Evolutionary conservation across 2,888 invertebrate genomes (phyloP).

Genomic region (Quadriops clusia): DNA sequence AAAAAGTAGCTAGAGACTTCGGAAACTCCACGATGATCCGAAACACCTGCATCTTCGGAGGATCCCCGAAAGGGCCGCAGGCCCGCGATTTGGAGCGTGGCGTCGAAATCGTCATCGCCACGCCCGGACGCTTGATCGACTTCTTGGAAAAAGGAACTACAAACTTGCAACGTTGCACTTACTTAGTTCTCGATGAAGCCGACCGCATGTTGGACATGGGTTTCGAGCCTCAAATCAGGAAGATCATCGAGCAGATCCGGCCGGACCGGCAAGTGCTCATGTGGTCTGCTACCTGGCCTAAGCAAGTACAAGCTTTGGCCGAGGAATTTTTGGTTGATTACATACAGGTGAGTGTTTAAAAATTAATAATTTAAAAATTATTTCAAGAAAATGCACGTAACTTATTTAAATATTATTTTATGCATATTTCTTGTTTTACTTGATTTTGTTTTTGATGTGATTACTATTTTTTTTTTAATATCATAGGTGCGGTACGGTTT

Average conservation of each 20-base stretch:
- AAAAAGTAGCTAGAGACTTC: conserved; percentile 87
- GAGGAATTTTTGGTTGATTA: conserved; percentile 92
- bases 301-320: conserved; percentile 91
- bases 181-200: conserved; percentile 89
- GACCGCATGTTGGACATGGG: conserved; percentile 98
- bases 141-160: conserved; percentile 83
- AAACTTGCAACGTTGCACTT: conserved; percentile 76
- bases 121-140: conserved; percentile 88
- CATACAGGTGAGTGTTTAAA: conserved; percentile 56
- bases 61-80: conserved; percentile 93
- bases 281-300: conserved; percentile 99
- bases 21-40: conserved; percentile 74
- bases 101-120: conserved; percentile 90
- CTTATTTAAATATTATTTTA: too few species aligned
- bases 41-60: conserved; percentile 95
- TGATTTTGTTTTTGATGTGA: too few species aligned
- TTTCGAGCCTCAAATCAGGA: conserved; percentile 92
- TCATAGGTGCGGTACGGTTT: too few species aligned
- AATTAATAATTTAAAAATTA: too few species aligned
- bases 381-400: too few species aligned
- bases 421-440: too few species aligned
- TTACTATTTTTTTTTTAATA: too few species aligned
- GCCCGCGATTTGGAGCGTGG: conserved; percentile 80
- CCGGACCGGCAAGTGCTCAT: conserved; percentile 86
- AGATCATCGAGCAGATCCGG: conserved; percentile 87